Base-by-base conservation (phyloP, 1,140 invertebrate species). In the Amphibalanus amphitrite region DNA sequence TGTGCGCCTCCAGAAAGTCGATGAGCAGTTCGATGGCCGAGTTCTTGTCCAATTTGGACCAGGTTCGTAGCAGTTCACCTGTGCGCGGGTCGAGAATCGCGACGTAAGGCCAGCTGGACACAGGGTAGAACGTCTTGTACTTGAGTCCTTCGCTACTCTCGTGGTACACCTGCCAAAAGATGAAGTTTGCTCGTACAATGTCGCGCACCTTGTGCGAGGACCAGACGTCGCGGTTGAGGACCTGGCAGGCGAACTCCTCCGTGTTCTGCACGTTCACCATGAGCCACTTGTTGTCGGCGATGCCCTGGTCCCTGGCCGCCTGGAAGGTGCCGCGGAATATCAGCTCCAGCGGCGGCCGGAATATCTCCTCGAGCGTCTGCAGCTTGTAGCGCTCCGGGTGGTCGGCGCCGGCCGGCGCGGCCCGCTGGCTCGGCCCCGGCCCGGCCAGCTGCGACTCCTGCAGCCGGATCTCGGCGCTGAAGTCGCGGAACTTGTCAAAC, bases 201-300 rank as follows among this genome's bases (percentile, higher is more conserved):
- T 83, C 83, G 72, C 87, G 85, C 0, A 91, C 84, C 72, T 85
- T 83, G 70, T 79, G 78, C 74, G 86, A 84, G 3, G 87, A 86
- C 90, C 90, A 91, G 0, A 92, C 84, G 80, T 91, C 90, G 69
- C 90, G 81, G 79, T 91, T 91, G 4, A 91, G 79, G 8, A 88
- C 84, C 79, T 91, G 89, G 74, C 84, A 86, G 26, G 85, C 79
- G 80, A 91, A 91, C 79, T 90, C 89, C 75, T 84, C 81, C 28
- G 88, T 83, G 80, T 90, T 85, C 79, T 92, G 90, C 4, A 92
- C 82, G 79, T 91, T 91, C 0, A 91, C 87, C 74, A 91, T 81
- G 23, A 91, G 75, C 90, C 90, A 91, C 72, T 85, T 85, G 73
- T 88, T 87, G 10, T 82, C 79, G 15, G 77, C 78, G 68, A 83